Percentiles rank a stretch among this genome's conserved stretches.
These are phyloP conservation scores for Drosophila serrata DNA, from an alignment of 1,140 invertebrate genomes.

Conservation along the genomic window DNA sequence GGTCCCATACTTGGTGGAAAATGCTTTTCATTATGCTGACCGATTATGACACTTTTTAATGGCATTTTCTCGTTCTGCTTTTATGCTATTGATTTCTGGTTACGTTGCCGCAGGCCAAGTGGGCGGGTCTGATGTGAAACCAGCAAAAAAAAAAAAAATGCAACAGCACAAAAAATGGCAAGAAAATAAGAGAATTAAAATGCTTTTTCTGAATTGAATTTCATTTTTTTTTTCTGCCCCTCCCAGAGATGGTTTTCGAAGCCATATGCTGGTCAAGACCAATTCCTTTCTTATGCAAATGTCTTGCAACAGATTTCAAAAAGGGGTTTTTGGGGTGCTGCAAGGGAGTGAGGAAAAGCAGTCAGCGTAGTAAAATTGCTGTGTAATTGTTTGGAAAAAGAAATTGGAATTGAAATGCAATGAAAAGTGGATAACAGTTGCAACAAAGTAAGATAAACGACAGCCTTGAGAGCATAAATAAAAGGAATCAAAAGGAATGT, in stretches of 20 bases:
- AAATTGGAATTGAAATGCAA: constrained; percentile 47
- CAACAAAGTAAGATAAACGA: constrained; percentile 44
- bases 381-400: constrained; percentile 69
- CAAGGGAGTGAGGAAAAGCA: neutral
- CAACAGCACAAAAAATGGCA: constrained; percentile 14
- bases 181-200: constrained; percentile 41
- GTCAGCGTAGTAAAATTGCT: constrained; percentile 43
- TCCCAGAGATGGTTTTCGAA: constrained; percentile 45
- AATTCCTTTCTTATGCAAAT: constrained; percentile 65
- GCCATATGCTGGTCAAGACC: constrained; percentile 55
- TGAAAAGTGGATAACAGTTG: constrained; percentile 53
- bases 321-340: neutral
- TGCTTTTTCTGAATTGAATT: constrained; percentile 53
- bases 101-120: constrained; percentile 41
- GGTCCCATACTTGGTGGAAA: constrained; percentile 8
- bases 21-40: constrained; percentile 78
- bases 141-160: constrained; percentile 5
- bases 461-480: constrained; percentile 29
- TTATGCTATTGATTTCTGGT: constrained; percentile 82
- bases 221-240: constrained; percentile 19
- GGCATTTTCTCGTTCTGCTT: constrained; percentile 76
- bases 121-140: constrained; percentile 3
- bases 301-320: constrained; percentile 18
- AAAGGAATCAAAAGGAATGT: constrained; percentile 1
- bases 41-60: constrained; percentile 83